Evolutionary conservation across 2,797 vertebrate species (phyloP).

Genomic region (Lagocephalus sceleratus): DNA sequence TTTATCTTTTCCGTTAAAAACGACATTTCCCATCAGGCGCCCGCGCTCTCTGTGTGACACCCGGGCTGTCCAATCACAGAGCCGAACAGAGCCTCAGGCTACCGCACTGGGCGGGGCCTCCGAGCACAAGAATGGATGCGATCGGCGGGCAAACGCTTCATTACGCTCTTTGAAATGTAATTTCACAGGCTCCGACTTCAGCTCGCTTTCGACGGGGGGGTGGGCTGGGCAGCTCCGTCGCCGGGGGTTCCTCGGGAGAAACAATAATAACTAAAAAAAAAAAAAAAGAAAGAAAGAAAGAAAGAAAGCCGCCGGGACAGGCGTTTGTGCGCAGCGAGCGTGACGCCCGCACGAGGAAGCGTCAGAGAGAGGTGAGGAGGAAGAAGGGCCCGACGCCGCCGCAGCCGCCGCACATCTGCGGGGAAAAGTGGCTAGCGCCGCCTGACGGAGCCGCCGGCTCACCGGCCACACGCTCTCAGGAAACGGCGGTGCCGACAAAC

Average conservation of each 20-base stretch:
- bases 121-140: constrained; percentile 64
- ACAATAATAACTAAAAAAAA: not conserved
- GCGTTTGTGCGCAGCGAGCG: constrained; percentile 3
- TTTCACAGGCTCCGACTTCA: constrained; percentile 13
- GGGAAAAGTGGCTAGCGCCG: constrained; percentile 84
- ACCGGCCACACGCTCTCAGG: constrained; percentile 67
- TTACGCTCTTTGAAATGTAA: constrained; percentile 53
- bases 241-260: too few species aligned
- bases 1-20: constrained; percentile 13
- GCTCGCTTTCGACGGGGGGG: constrained; percentile 7
- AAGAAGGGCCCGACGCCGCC: constrained; percentile 74
- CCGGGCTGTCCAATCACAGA: constrained; percentile 54
- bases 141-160: constrained; percentile 67
- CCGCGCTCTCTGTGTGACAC: constrained; percentile 47
- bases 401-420: constrained; percentile 68
- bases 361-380: constrained; percentile 70
- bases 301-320: not conserved
- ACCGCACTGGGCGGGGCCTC: constrained; percentile 65
- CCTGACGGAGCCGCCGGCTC: constrained; percentile 80
- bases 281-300: too few species aligned
- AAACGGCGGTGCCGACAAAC: constrained; percentile 73
- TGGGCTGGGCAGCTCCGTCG: too few species aligned
- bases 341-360: constrained; percentile 44
- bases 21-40: constrained; percentile 49
- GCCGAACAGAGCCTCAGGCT: constrained; percentile 24